Percentiles rank a stretch among this genome's conserved stretches.
Conservation (phyloP, 2,113 vertebrate genomes). For the Strix uralensis region DNA sequence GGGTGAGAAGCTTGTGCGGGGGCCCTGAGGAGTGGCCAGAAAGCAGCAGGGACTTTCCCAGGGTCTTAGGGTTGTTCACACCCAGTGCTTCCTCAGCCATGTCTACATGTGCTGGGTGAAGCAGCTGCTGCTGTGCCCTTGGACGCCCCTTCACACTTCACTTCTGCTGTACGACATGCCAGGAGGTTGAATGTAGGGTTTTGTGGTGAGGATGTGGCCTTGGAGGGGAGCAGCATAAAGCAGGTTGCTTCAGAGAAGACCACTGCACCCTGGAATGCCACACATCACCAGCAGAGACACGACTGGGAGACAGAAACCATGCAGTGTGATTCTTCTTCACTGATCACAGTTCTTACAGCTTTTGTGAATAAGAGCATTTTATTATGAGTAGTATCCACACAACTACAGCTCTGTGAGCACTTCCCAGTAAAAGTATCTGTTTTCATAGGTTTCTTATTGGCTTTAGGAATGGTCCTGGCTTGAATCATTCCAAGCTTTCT, state of each 20-base stretch:
- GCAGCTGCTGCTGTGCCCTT: neutral
- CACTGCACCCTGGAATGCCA: neutral
- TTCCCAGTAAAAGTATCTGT: neutral
- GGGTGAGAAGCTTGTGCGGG: neutral
- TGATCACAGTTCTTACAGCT: neutral
- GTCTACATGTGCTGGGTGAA: neutral
- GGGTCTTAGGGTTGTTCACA: neutral
- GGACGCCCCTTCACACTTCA: neutral
- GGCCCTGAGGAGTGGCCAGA: neutral
- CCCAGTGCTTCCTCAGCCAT: neutral
- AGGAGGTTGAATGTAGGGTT: rapidly evolving
- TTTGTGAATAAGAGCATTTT: neutral
- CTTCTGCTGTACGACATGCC: neutral
- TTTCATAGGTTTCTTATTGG: neutral
- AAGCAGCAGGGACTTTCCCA: neutral
- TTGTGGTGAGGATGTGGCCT: neutral
- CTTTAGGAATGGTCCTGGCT: neutral
- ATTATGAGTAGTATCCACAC: neutral
- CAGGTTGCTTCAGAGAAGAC: neutral
- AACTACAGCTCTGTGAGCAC: neutral
- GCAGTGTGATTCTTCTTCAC: neutral
- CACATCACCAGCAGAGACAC: neutral
- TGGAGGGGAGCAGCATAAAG: neutral
- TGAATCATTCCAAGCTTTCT: neutral
- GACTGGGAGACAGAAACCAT: neutral